phyloP scores from a whole-genome alignment of 2,797 vertebrate genomes.

The Sebastes itinus region DNA sequence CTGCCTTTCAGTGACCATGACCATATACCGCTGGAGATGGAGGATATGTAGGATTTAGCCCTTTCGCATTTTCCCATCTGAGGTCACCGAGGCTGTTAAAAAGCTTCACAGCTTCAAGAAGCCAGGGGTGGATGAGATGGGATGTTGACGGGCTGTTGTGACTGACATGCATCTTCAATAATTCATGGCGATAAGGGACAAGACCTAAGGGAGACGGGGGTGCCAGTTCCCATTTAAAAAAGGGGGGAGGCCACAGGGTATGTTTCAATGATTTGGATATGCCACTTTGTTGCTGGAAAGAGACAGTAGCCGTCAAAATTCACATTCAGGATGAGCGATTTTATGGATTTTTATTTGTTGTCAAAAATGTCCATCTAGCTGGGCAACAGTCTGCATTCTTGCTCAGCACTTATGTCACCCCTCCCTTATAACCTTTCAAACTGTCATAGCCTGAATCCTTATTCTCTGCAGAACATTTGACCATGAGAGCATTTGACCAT shows the following conservation, averaged over 20 bases:
- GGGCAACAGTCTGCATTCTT: not conserved
- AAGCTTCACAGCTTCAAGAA: not conserved
- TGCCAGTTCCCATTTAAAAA: not conserved
- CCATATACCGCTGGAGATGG: not conserved
- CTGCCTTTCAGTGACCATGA: not conserved
- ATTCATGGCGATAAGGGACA: not conserved
- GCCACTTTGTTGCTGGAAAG: not conserved
- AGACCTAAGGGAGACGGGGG: too few relatives aligned
- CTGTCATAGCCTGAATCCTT: not conserved
- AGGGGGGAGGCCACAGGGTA: fast-evolving
- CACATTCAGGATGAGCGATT: not conserved
- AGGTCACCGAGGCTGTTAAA: not conserved
- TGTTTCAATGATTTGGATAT: not conserved
- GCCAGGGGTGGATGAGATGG: not conserved
- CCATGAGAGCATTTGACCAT: not conserved
- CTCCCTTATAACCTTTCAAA: not conserved
- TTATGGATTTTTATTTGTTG: not conserved
- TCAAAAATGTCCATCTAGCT: not conserved
- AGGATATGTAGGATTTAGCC: not conserved
- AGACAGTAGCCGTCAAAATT: not conserved
- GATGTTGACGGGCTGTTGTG: not conserved
- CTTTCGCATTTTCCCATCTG: not conserved
- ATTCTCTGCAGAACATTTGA: not conserved
- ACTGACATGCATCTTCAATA: not conserved
- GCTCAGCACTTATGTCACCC: not conserved